Evolutionary conservation across 2,113 vertebrate species (phyloP).

Genomic region (Siphamia tubifer): DNA sequence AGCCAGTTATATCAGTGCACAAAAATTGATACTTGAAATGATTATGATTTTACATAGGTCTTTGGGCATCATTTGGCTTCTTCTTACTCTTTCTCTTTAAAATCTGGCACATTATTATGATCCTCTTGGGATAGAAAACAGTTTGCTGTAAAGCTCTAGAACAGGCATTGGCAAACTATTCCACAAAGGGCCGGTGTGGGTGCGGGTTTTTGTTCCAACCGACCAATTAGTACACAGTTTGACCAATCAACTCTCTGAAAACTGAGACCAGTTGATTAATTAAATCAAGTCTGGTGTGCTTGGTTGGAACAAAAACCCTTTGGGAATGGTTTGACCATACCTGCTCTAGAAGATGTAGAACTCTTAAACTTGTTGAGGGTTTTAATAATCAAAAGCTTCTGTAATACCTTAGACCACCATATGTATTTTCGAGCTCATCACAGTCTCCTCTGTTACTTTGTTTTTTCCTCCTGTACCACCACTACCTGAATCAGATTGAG

Average conservation of each 20-base stretch:
- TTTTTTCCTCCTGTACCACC: background rate
- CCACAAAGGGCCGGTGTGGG: no score
- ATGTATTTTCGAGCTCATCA: no score
- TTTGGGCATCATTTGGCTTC: background rate
- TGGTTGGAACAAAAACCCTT: no score
- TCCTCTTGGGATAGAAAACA: background rate
- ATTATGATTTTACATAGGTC: no score
- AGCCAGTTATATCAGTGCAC: background rate
- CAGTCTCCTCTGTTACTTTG: background rate
- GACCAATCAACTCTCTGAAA: no score
- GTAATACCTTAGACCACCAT: conserved; percentile 6
- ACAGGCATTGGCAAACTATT: no score
- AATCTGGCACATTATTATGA: background rate
- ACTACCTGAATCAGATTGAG: conserved; percentile 86
- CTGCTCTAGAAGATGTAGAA: background rate
- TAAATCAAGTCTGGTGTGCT: no score
- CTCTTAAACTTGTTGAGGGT: background rate
- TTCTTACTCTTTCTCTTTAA: background rate
- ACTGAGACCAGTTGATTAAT: no score
- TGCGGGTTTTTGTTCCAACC: no score
- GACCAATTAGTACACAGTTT: no score
- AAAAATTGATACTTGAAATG: no score
- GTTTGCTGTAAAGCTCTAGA: background rate
- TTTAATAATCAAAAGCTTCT: conserved; percentile 27
- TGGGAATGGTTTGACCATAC: no score